Evolutionary conservation across 1,140 invertebrate genomes (phyloP), one percentile per base, ranked within the genome.

Genomic region (Oreohelix idahoensis): DNA sequence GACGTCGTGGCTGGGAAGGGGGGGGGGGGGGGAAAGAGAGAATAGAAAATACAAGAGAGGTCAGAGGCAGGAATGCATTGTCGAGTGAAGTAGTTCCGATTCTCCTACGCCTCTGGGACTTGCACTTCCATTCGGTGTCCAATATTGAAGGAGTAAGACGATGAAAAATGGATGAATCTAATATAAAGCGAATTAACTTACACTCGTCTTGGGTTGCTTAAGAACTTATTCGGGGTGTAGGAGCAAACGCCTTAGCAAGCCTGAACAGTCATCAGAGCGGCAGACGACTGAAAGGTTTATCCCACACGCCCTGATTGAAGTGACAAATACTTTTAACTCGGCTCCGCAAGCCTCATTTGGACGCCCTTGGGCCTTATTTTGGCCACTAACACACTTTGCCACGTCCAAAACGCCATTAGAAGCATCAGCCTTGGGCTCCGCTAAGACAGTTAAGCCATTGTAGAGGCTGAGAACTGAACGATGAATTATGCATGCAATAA

Each of bases 401-500:
- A 39, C 38, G 29, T 42, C 69, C 36, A 63, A 58, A 79, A 79
- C 79, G 69, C 79, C 79, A 81, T 71, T 81, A 71, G 45, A 38
- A 36, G 66, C 36, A 5, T 20, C 58, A 36, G 35, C 17, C 26
- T 71, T 2, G 0, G 29, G 29, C 38, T 42, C 4, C 15, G 66
- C 32, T 71, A 70, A 81, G 69, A 32, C 39, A 38, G 79, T 70
- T 70, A 49, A 71, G 69, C 66, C 35, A 26, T 42, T 35, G 69
- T 38, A 45, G 5, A n/a, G n/a, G 79, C 36, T 29, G 36, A 49
- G 66, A 38, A 36, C 32, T 36, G 45, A 32, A 2, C 70, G 32
- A 82, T 82, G 80, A 82, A 82, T 82, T 82, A 82, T 82, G 80
- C 80, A 82, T 73, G 80, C 71, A 73, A 73, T 82, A 82, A 82